These are phyloP conservation scores for Acleris holmiana DNA, from an alignment of 2,888 invertebrate species.

Conservation along the genomic window DNA sequence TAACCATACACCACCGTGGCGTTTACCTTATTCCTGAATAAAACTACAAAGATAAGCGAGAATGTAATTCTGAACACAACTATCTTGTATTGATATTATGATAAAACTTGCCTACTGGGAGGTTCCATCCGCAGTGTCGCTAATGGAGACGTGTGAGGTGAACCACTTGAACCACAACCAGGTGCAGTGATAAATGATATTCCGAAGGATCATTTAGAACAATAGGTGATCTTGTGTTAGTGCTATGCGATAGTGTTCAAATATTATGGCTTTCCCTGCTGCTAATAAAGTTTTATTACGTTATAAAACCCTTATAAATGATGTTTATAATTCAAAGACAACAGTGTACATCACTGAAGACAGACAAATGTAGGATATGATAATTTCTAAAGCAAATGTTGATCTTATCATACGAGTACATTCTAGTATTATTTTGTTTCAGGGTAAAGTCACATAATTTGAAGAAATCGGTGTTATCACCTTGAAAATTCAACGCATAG, in stretches of 20 bases:
- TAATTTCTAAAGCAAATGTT: neutral
- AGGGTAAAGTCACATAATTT: slow-evolving; percentile 66
- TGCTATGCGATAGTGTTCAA: too few relatives aligned
- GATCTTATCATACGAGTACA: neutral
- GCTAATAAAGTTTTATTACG: too few relatives aligned
- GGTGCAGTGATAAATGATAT: slow-evolving; percentile 10
- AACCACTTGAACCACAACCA: slow-evolving; percentile 9
- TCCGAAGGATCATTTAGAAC: neutral
- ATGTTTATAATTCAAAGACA: too few relatives aligned
- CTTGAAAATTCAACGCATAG: slow-evolving; percentile 52
- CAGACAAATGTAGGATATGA: neutral
- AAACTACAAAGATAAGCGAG: slow-evolving; percentile 56
- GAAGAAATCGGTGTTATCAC: slow-evolving; percentile 58
- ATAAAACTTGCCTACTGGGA: slow-evolving; percentile 66
- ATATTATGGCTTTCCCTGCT: too few relatives aligned
- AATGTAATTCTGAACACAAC: slow-evolving; percentile 65
- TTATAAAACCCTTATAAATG: too few relatives aligned
- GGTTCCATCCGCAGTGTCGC: slow-evolving; percentile 48
- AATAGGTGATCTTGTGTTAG: too few relatives aligned
- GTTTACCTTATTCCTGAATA: slow-evolving; percentile 46
- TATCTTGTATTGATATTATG: slow-evolving; percentile 78
- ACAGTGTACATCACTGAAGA: too few relatives aligned
- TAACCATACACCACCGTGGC: slow-evolving; percentile 9
- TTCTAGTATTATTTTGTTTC: slow-evolving; percentile 60
- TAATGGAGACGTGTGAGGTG: slow-evolving; percentile 4